Percentiles rank a stretch among this genome's conserved stretches.
phyloP scores from a whole-genome alignment of 2,797 vertebrate genomes.

The Fratercula arctica region DNA sequence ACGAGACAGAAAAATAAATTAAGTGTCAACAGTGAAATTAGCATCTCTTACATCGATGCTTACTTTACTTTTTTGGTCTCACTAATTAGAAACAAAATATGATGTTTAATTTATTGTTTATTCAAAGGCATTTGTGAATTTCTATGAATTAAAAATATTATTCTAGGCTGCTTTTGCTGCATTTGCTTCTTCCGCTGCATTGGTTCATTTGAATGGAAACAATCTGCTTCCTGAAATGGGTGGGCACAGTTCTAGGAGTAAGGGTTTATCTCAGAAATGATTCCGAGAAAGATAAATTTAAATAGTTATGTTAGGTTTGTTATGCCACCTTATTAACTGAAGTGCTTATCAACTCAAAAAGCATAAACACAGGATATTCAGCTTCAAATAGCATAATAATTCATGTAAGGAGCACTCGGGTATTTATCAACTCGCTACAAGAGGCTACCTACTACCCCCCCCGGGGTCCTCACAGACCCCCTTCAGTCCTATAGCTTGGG shows the following conservation, averaged over 20 bases:
- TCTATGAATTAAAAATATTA: not conserved
- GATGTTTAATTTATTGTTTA: not conserved
- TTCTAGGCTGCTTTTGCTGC: not conserved
- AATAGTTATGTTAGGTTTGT: not conserved
- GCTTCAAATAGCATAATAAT: not conserved
- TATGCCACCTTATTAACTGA: not conserved
- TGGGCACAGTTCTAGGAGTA: not conserved
- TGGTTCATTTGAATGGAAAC: not conserved
- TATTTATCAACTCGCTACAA: not conserved
- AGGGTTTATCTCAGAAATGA: not conserved
- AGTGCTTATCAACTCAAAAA: not conserved
- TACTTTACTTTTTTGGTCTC: not conserved
- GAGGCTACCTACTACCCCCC: not conserved
- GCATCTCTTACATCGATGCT: not conserved
- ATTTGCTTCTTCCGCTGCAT: not conserved
- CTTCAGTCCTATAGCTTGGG: not conserved
- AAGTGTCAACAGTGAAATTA: not conserved
- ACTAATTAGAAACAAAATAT: not conserved
- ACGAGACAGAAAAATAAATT: not conserved
- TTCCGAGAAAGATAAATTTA: not conserved
- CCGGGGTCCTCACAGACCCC: not conserved
- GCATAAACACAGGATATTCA: not conserved
- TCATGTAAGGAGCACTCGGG: rapidly evolving
- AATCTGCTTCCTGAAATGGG: not conserved
- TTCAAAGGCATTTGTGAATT: not conserved